These are phyloP conservation scores for Nematolebias whitei DNA, from an alignment of 2,113 vertebrate genomes.

Conservation along the genomic window DNA sequence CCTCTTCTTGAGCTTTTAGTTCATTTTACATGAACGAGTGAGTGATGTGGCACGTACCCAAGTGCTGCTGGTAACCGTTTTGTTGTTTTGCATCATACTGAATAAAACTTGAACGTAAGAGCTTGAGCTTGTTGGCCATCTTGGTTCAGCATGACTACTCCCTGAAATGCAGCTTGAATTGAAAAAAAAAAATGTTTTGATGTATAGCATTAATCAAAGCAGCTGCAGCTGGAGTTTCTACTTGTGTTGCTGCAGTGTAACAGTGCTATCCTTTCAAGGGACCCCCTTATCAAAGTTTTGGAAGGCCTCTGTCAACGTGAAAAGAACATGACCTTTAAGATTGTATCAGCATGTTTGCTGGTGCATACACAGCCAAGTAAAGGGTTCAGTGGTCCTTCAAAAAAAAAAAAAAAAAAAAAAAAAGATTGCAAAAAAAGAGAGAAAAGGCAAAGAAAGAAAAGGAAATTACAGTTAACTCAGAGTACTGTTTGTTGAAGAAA, in stretches of 20 bases:
- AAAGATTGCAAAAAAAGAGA: conserved; percentile 28
- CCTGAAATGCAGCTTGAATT: conserved; percentile 61
- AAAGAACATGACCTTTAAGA: conserved; percentile 99
- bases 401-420: conserved; percentile 73
- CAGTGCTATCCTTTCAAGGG: conserved; percentile 87
- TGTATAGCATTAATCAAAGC: conserved; percentile 86
- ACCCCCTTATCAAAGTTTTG: conserved; percentile 94
- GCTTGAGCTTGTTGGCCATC: conserved; percentile 38
- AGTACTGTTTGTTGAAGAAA: conserved; percentile 69
- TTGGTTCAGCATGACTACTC: conserved; percentile 61
- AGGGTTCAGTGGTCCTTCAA: conserved; percentile 90
- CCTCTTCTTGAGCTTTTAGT: conserved; percentile 80
- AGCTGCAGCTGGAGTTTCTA: conserved; percentile 38
- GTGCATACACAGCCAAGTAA: conserved; percentile 92
- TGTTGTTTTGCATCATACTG: conserved; percentile 54
- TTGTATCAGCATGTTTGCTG: conserved; percentile 99
- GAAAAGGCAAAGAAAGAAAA: conserved; percentile 51
- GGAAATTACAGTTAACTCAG: conserved; percentile 82
- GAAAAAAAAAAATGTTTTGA: conserved; percentile 59
- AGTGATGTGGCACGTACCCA: conserved; percentile 63
- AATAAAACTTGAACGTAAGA: conserved; percentile 28
- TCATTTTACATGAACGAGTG: conserved; percentile 89
- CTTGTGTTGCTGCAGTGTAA: conserved; percentile 50
- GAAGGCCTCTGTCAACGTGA: conserved; percentile 99
- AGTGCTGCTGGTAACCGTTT: conserved; percentile 61